phyloP scores from a whole-genome alignment of 2,888 invertebrate species.

The Gnatocerus cornutus region DNA sequence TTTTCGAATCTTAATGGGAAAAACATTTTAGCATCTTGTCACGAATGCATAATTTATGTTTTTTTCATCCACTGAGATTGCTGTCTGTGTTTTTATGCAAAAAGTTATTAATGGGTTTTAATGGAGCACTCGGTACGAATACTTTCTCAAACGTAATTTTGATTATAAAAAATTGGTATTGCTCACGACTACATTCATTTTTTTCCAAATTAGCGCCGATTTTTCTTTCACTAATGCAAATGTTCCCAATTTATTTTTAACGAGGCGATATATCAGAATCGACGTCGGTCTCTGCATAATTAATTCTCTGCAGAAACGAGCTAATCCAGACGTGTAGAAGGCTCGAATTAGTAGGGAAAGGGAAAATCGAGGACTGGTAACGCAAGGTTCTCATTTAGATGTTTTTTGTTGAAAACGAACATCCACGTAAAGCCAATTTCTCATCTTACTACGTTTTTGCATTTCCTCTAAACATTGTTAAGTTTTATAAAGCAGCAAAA shows the following conservation, averaged over 20 bases:
- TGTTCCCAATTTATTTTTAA: conserved; percentile 12
- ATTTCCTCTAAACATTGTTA: conserved; percentile 15
- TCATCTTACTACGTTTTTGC: conserved; percentile 11
- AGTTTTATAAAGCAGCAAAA: conserved; percentile 21
- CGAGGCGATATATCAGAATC: conserved; percentile 6
- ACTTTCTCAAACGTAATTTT: no score
- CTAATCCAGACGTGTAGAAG: neutral
- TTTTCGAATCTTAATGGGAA: neutral
- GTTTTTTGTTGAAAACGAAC: no score
- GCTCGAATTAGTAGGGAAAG: conserved; percentile 6
- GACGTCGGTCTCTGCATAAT: neutral
- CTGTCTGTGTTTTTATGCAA: no score
- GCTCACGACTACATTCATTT: no score
- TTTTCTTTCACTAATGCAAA: neutral
- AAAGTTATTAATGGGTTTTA: no score
- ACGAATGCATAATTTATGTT: no score
- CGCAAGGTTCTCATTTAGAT: no score
- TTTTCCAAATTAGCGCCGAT: conserved; percentile 1
- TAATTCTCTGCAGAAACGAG: neutral
- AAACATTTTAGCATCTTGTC: no score
- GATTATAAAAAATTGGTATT: no score
- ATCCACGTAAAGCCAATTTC: neutral
- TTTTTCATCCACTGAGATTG: no score
- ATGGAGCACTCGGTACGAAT: no score
- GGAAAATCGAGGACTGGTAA: no score